Evolutionary conservation across 2,888 invertebrate genomes (phyloP).

Genomic region (Cosmia pyralina): DNA sequence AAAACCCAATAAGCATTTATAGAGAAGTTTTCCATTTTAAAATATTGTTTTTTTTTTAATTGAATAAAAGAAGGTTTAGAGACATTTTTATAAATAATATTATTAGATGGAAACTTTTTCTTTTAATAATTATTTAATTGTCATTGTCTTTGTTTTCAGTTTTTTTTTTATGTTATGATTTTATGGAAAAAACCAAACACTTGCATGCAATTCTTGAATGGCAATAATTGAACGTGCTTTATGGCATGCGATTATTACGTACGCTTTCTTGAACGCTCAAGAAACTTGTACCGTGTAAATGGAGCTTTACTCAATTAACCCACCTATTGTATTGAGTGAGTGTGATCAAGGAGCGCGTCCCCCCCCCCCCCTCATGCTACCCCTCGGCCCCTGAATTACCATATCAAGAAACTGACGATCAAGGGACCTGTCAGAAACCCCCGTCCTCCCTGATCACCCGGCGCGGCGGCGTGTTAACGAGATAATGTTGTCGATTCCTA

Average conservation of each 20-base stretch:
- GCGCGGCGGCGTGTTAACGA: constrained; percentile 7
- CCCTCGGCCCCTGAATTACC: background rate
- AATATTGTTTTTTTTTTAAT: too few relatives aligned
- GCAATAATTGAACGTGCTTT: background rate
- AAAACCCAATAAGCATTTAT: too few relatives aligned
- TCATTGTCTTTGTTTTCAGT: too few relatives aligned
- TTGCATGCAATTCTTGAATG: background rate
- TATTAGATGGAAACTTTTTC: too few relatives aligned
- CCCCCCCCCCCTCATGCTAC: background rate
- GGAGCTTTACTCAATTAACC: background rate
- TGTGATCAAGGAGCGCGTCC: background rate
- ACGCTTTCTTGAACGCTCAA: too few relatives aligned
- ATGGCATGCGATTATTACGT: background rate
- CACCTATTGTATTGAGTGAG: background rate
- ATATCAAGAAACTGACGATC: constrained; percentile 8
- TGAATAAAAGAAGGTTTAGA: too few relatives aligned
- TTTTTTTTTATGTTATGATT: too few relatives aligned
- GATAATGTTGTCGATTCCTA: background rate
- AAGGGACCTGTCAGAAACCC: background rate
- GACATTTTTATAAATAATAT: too few relatives aligned
- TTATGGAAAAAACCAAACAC: too few relatives aligned
- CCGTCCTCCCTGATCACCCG: background rate
- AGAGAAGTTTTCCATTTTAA: too few relatives aligned
- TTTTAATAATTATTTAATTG: too few relatives aligned
- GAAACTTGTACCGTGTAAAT: background rate